A percentile compares a stretch with the other conserved stretches of the same genome.
Conservation (phyloP, 2,113 vertebrate species). For the Columba livia region DNA sequence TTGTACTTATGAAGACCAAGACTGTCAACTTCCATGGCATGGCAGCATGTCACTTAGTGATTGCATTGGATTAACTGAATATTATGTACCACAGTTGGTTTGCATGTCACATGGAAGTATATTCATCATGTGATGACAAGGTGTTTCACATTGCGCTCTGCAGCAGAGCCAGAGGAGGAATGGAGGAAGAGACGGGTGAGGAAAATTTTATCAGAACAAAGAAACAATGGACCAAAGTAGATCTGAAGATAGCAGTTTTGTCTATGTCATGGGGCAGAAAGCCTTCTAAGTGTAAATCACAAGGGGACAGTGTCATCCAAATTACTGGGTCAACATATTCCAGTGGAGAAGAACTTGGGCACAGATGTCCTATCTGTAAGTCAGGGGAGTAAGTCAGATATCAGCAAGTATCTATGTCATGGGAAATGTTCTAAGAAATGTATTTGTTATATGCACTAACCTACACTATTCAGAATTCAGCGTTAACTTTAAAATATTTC, state of each 20-base stretch:
- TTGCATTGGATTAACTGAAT: neutral
- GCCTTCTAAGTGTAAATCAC: accelerated
- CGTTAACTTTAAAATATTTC: neutral
- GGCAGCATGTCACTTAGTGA: neutral
- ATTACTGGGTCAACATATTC: neutral
- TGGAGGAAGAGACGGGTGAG: neutral
- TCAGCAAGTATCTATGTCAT: neutral
- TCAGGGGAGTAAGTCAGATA: neutral
- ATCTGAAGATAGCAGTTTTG: neutral
- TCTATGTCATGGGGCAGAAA: neutral
- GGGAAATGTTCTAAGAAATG: neutral
- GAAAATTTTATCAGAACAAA: neutral
- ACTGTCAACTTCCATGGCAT: neutral
- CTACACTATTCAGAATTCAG: neutral
- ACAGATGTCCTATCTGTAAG: accelerated
- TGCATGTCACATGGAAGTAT: neutral
- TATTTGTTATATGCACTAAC: neutral
- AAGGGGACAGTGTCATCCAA: neutral
- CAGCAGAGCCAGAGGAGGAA: neutral
- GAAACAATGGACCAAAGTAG: neutral
- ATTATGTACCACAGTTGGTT: neutral
- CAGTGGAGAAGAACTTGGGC: neutral
- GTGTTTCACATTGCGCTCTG: neutral
- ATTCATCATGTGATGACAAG: accelerated
- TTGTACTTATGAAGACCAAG: neutral